Evolutionary conservation across 2,113 vertebrate species (phyloP).

Genomic region (Rafetus swinhoei): DNA sequence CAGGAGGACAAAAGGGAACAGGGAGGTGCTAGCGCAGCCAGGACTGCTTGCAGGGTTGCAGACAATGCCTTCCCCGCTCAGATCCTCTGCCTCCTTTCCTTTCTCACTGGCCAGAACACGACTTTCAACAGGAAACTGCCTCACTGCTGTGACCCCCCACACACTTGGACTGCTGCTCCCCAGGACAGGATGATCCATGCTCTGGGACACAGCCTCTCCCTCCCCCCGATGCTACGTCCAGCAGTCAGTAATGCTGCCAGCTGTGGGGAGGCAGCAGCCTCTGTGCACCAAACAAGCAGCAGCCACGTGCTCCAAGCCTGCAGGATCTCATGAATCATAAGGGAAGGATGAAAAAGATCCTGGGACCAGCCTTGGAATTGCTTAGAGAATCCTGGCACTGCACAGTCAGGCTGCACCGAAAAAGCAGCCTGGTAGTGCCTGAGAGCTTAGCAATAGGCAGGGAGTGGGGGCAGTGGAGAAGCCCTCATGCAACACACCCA

Average conservation of each 20-base stretch:
- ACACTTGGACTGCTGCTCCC: not conserved
- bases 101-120: not conserved
- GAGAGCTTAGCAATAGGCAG: no score
- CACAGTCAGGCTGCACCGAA: no score
- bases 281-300: not conserved
- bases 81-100: not conserved
- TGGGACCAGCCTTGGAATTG: not conserved
- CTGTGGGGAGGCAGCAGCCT: not conserved
- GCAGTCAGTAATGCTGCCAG: not conserved
- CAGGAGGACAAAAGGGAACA: not conserved
- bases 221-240: not conserved
- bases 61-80: not conserved
- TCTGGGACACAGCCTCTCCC: not conserved
- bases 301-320: not conserved
- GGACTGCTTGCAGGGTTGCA: not conserved
- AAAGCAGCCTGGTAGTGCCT: no score
- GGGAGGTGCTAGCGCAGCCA: slow-evolving; percentile 61
- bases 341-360: no score
- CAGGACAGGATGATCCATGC: not conserved
- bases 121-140: not conserved
- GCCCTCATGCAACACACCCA: no score
- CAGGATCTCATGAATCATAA: no score
- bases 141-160: not conserved
- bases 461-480: no score
- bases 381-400: no score